Conservation (phyloP, 2,797 vertebrate species). For the Urosaurus nigricauda region DNA sequence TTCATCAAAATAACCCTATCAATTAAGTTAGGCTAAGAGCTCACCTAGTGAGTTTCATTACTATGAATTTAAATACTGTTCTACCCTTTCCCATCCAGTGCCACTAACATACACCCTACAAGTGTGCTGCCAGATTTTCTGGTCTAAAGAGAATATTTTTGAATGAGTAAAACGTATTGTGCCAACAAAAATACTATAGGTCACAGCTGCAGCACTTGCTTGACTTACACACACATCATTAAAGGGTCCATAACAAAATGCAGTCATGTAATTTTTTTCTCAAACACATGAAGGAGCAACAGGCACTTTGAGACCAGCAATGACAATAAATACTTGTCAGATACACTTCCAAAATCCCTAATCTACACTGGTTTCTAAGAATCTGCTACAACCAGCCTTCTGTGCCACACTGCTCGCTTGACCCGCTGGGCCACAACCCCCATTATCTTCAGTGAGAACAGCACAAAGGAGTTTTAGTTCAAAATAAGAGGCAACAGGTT, state of each 20-base stretch:
- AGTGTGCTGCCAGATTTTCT: neutral
- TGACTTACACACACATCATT: neutral
- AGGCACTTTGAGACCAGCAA: too few relatives aligned
- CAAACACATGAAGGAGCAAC: neutral
- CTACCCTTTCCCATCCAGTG: neutral
- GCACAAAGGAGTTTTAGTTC: neutral
- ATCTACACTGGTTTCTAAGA: neutral
- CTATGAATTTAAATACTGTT: neutral
- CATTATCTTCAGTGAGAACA: too few relatives aligned
- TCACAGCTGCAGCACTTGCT: neutral
- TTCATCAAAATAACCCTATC: neutral
- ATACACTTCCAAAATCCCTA: neutral
- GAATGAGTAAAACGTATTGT: neutral
- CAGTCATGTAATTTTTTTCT: neutral
- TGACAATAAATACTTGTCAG: neutral
- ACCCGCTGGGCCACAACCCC: too few relatives aligned
- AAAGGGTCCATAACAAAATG: neutral
- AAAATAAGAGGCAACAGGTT: neutral
- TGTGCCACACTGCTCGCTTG: too few relatives aligned
- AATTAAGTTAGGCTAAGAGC: neutral
- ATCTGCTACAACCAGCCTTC: neutral
- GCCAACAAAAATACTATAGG: neutral
- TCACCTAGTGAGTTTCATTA: neutral
- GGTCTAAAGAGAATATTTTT: slow-evolving; percentile 12
- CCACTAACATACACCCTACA: neutral